These are phyloP conservation scores for Carabus problematicus DNA, from an alignment of 2,888 invertebrate species.

Conservation along the genomic window DNA sequence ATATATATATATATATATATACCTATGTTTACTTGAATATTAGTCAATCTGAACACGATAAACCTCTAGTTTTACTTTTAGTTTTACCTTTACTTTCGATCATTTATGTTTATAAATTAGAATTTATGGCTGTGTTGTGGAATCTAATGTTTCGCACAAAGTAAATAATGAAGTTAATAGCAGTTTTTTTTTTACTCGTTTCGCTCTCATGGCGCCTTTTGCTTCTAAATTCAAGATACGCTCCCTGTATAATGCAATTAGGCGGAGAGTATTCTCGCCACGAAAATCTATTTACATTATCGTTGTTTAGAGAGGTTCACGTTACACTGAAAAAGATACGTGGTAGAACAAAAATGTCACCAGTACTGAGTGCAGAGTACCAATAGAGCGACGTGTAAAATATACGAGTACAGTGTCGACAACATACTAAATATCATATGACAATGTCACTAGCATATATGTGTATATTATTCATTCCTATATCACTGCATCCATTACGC, in stretches of 20 bases:
- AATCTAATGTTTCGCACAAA: conserved; percentile 4
- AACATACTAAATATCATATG: too few relatives aligned
- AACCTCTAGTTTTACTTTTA: conserved; percentile 1
- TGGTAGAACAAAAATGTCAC: too few relatives aligned
- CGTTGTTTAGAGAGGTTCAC: conserved; percentile 5
- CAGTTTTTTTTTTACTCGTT: conserved; percentile 1
- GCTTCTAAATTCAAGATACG: conserved; percentile 6
- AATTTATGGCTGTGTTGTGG: neutral
- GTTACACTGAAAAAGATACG: conserved; percentile 8
- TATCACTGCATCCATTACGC: too few relatives aligned
- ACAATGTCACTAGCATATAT: too few relatives aligned
- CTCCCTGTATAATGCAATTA: conserved; percentile 5
- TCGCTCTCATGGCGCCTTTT: neutral
- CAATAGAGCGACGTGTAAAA: too few relatives aligned
- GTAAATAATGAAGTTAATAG: neutral
- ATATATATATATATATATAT: neutral
- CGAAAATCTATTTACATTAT: conserved; percentile 15
- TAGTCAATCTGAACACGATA: neutral
- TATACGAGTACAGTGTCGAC: too few relatives aligned
- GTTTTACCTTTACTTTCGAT: neutral
- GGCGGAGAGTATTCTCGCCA: neutral
- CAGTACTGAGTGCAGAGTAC: too few relatives aligned
- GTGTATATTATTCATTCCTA: too few relatives aligned
- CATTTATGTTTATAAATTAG: neutral
- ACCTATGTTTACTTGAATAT: neutral